These are phyloP conservation scores for Gallinago stenura DNA, from an alignment of 2,797 vertebrate genomes.

Conservation along the genomic window DNA sequence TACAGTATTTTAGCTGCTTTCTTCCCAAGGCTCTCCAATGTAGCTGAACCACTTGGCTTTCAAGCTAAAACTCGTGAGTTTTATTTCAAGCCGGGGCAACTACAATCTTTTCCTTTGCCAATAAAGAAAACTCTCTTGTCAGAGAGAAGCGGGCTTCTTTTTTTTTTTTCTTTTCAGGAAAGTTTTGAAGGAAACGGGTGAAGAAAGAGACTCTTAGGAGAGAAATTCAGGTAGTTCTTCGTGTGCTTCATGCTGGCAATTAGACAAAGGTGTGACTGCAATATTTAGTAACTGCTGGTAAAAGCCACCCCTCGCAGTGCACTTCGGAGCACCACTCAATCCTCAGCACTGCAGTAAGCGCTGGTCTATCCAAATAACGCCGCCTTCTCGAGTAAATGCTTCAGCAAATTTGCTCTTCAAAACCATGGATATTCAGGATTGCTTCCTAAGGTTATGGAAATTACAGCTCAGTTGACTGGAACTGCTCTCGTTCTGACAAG, in stretches of 20 bases:
- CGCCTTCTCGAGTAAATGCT: neutral
- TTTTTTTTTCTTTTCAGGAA: neutral
- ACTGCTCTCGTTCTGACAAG: neutral
- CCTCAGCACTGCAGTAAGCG: neutral
- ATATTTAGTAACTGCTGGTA: too few relatives aligned
- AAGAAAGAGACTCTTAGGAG: neutral
- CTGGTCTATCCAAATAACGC: neutral
- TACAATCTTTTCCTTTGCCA: neutral
- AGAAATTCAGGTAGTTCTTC: neutral
- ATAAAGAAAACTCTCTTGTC: neutral
- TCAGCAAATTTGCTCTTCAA: constrained; percentile 31
- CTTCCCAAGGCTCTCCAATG: neutral
- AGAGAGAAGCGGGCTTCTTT: neutral
- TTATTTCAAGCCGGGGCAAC: neutral
- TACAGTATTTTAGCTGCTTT: neutral
- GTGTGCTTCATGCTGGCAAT: neutral
- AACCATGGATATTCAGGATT: neutral
- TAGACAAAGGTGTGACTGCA: neutral
- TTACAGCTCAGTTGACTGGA: neutral
- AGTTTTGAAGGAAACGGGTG: neutral
- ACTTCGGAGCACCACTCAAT: neutral
- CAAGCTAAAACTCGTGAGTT: neutral
- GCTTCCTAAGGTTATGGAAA: neutral
- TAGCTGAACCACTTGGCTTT: neutral
- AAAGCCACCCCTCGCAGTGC: neutral